phyloP scores from a whole-genome alignment of 2,888 invertebrate species.

The Tethea ocularis region DNA sequence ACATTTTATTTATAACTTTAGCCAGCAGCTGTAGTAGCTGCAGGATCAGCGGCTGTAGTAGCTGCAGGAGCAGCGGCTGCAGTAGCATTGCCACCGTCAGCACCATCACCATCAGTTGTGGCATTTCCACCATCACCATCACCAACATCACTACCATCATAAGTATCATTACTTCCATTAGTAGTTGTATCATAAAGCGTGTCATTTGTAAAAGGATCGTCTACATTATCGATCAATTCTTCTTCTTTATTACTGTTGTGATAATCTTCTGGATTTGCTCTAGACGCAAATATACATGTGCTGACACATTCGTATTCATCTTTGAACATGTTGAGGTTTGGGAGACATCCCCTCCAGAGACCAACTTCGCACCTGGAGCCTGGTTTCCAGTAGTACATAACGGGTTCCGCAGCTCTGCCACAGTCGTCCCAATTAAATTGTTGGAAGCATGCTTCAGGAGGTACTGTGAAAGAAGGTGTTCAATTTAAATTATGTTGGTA shows the following conservation, averaged over 20 bases:
- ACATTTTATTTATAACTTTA: background rate
- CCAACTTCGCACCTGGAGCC: slow-evolving; percentile 75
- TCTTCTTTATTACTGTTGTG: background rate
- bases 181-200: background rate
- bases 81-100: background rate
- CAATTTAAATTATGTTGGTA: background rate
- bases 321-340: slow-evolving; percentile 70
- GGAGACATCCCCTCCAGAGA: slow-evolving; percentile 70
- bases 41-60: background rate
- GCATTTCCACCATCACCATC: too few species aligned
- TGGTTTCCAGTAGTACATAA: slow-evolving; percentile 70
- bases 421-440: slow-evolving; percentile 70
- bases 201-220: background rate
- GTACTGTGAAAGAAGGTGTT: slow-evolving; percentile 42
- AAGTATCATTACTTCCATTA: too few species aligned
- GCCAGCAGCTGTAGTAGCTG: background rate
- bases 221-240: background rate
- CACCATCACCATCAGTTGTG: too few species aligned
- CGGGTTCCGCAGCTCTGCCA: slow-evolving; percentile 53
- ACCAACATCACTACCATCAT: too few species aligned
- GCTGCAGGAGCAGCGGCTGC: background rate
- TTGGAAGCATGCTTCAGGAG: slow-evolving; percentile 59
- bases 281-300: slow-evolving; percentile 60
- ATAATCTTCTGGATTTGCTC: slow-evolving; percentile 43
- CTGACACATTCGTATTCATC: slow-evolving; percentile 69